Evolutionary conservation across 1,140 invertebrate species (phyloP).

Genomic region (Trichogramma pretiosum): DNA sequence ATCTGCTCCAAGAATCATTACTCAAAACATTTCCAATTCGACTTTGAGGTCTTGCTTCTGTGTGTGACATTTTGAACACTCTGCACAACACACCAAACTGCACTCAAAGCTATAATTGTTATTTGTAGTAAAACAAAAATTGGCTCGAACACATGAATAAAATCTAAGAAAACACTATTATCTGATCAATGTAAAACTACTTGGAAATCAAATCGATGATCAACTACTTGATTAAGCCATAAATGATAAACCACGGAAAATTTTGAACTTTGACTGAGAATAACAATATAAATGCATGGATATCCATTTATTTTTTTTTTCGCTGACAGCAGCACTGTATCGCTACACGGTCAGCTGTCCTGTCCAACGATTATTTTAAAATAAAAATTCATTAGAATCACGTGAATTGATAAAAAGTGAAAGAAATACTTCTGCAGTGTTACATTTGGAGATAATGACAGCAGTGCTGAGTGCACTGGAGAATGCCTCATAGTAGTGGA

Average conservation of each 20-base stretch:
- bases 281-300: too few relatives aligned
- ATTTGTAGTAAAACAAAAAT: neutral
- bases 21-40: slow-evolving; percentile 8
- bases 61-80: slow-evolving; percentile 4
- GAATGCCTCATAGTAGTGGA: too few relatives aligned
- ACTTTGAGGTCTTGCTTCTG: neutral
- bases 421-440: too few relatives aligned
- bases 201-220: neutral
- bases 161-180: neutral
- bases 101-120: too few relatives aligned
- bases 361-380: too few relatives aligned
- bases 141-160: neutral
- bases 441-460: too few relatives aligned
- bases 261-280: too few relatives aligned
- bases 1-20: slow-evolving; percentile 15
- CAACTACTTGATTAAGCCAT: neutral
- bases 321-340: neutral
- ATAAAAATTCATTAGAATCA: neutral
- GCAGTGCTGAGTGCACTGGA: too few relatives aligned
- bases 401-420: slow-evolving; percentile 1
- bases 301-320: neutral
- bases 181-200: neutral
- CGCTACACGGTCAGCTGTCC: too few relatives aligned
- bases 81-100: too few relatives aligned
- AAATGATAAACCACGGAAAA: too few relatives aligned